Percentiles rank a stretch among this genome's conserved stretches.
Evolutionary conservation across 2,113 vertebrate genomes (phyloP).

Genomic region (Catharus fuscescens): DNA sequence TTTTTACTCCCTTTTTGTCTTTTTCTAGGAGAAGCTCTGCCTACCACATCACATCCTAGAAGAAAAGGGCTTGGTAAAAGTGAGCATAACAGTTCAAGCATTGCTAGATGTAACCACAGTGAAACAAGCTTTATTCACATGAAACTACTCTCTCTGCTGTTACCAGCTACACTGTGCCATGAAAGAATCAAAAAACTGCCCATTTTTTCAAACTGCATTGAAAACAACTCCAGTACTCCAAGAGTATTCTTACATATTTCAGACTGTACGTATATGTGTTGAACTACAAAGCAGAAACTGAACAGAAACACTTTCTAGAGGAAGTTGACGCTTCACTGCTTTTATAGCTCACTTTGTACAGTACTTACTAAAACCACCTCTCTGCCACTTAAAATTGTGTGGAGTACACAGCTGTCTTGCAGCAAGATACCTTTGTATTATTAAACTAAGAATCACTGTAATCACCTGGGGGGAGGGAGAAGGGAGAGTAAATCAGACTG

Average conservation of each 20-base stretch:
- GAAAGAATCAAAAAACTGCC: conserved; percentile 6
- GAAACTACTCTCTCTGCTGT: conserved; percentile 62
- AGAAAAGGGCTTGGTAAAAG: conserved; percentile 93
- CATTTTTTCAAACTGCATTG: conserved; percentile 6
- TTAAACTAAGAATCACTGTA: conserved; percentile 34
- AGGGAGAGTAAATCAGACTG: conserved; percentile 44
- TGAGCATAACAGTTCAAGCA: conserved; percentile 88
- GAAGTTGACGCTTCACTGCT: conserved; percentile 11
- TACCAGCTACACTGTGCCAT: conserved; percentile 50
- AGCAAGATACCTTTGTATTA: conserved; percentile 53
- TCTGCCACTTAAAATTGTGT: conserved; percentile 53
- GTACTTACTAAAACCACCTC: conserved; percentile 8
- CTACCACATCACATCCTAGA: conserved; percentile 97
- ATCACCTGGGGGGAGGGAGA: background rate
- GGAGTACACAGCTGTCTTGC: conserved; percentile 65
- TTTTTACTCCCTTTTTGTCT: conserved; percentile 37
- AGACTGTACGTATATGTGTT: background rate
- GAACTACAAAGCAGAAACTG: background rate
- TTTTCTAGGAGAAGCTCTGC: conserved; percentile 91
- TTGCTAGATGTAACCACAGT: conserved; percentile 82
- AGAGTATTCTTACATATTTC: background rate
- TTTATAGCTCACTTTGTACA: conserved; percentile 59
- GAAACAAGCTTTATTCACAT: conserved; percentile 81
- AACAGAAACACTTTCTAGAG: conserved; percentile 11
- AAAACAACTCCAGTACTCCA: background rate